phyloP scores from a whole-genome alignment of 2,797 vertebrate genomes.

The Myotis pilosus region DNA sequence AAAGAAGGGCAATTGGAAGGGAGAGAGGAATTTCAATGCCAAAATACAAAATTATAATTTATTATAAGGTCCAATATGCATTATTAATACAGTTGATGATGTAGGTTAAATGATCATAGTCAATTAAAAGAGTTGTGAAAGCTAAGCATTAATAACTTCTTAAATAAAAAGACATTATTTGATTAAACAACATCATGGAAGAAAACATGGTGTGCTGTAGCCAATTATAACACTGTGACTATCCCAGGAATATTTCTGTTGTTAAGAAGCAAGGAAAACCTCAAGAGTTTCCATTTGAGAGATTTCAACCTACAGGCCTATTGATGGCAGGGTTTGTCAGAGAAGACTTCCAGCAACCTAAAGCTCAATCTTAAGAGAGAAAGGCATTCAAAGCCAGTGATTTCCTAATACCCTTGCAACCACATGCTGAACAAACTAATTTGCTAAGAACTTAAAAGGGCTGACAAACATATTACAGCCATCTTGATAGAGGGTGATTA shows the following conservation, averaged over 20 bases:
- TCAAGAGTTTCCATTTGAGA: constrained; percentile 54
- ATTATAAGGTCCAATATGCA: constrained; percentile 75
- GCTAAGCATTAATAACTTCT: constrained; percentile 74
- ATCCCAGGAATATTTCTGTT: constrained; percentile 56
- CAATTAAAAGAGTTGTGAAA: constrained; percentile 78
- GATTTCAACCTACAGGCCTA: constrained; percentile 19
- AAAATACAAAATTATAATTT: constrained; percentile 82
- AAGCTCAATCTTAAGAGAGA: background rate
- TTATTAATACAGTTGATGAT: constrained; percentile 80
- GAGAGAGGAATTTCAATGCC: constrained; percentile 78
- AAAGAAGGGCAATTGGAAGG: constrained; percentile 79
- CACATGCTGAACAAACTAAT: constrained; percentile 44
- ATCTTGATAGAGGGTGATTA: constrained; percentile 58
- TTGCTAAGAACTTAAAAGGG: constrained; percentile 66
- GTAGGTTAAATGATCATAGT: constrained; percentile 79
- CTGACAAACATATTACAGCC: constrained; percentile 45
- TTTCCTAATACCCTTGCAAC: constrained; percentile 40
- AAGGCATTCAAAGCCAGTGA: background rate
- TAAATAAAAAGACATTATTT: constrained; percentile 77
- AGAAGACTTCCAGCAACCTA: background rate
- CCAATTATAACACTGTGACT: constrained; percentile 48
- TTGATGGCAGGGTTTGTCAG: background rate
- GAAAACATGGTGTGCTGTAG: constrained; percentile 69
- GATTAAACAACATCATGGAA: constrained; percentile 71
- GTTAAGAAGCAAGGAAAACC: constrained; percentile 72